These are phyloP conservation scores for Xerus inauris DNA, from an alignment of 2,113 vertebrate species.

Conservation along the genomic window DNA sequence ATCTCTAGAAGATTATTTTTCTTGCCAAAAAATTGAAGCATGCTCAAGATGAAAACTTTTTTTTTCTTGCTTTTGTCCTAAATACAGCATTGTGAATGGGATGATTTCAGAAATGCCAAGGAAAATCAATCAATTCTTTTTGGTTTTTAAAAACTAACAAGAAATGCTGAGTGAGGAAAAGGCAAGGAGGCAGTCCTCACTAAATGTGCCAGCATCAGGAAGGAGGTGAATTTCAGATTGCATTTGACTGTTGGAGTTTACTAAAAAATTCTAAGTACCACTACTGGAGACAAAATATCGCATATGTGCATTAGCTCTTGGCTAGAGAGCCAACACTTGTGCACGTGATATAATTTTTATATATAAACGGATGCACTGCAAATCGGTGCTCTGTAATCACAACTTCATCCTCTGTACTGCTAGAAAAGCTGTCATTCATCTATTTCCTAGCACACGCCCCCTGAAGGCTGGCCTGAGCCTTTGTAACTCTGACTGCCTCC, in stretches of 20 bases:
- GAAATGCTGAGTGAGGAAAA: constrained; percentile 76
- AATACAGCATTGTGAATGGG: constrained; percentile 41
- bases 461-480: not conserved
- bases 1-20: constrained; percentile 23
- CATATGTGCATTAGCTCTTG: constrained; percentile 79
- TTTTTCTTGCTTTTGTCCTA: constrained; percentile 35
- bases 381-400: constrained; percentile 59
- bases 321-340: constrained; percentile 58
- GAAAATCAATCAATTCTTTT: constrained; percentile 76
- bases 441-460: not conserved
- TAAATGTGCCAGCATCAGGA: constrained; percentile 51
- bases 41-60: not conserved
- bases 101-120: constrained; percentile 56
- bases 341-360: constrained; percentile 70
- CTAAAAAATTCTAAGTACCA: constrained; percentile 76
- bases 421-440: constrained; percentile 55
- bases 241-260: constrained; percentile 75
- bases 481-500: not conserved
- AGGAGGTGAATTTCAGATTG: constrained; percentile 74
- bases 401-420: not conserved
- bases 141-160: constrained; percentile 70
- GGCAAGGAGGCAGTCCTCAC: not conserved
- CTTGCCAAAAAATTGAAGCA: constrained; percentile 35
- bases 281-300: constrained; percentile 80
- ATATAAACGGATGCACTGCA: constrained; percentile 68